Evolutionary conservation across 2,797 vertebrate species (phyloP), one percentile per base, ranked within the genome.

Genomic region (Taeniopygia guttata): DNA sequence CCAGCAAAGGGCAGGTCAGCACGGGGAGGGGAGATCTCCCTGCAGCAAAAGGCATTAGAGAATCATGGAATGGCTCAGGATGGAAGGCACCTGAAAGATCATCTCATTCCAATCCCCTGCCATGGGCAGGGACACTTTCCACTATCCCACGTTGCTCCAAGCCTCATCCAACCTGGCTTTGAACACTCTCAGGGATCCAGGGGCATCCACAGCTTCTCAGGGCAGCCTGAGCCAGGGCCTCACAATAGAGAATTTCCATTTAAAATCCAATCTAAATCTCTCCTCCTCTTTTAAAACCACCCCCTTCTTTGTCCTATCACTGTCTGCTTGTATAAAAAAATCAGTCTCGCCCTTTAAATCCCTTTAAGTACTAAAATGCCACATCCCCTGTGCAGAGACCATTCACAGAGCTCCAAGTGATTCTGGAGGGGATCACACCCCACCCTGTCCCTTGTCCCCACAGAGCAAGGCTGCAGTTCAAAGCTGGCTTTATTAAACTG

Each of bases 181-280:
- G 38, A 1, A 22, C 56, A 51, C 6, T 70, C 0, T n/a, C 72
- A 56, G 38, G 29, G 38, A 58, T 51, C n/a, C n/a, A n/a, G 64
- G 64, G 8, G 4, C 20, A 76, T 26, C 59, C 46, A 54, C 40
- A 81, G 29, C 56, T 70, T 51, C 43, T 51, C 14, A 29, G 27
- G 22, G 9, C 19, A 79, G 0, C 19, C 42, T 66, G 16, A 46
- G 6, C 38, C 40, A 64, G 27, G 15, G 2, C 12, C 29, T 58
- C n/a, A 45, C 1, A 34, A 7, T 0, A 16, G 13, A 52, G 3
- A 58, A 46, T 46, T 40, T 46, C 17, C 11, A 58, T 16, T 10
- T 27, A 46, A 40, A 51, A 58, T 40, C 5, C 1, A 10, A 77
- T 27, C 11, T 32, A 42, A 52, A 52, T 23, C 12, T 64, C 29